These are phyloP conservation scores for Ariolimax columbianus DNA, from an alignment of 2,888 invertebrate genomes.

Conservation along the genomic window DNA sequence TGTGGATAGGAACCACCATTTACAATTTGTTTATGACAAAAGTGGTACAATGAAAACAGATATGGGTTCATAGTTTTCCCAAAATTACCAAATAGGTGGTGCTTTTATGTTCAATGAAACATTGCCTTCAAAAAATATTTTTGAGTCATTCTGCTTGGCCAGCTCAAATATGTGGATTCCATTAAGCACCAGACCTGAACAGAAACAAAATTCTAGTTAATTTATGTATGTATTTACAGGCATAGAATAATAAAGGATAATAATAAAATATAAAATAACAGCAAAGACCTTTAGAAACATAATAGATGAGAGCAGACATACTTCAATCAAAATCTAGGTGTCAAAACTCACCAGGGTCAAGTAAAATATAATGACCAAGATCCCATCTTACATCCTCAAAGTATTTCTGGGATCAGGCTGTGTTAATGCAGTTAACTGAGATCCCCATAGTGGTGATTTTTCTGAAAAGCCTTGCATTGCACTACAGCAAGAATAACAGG, in stretches of 20 bases:
- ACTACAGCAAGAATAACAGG: too few relatives aligned
- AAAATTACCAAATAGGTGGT: conserved; percentile 17
- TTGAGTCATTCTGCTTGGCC: conserved; percentile 87
- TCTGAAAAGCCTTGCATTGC: too few relatives aligned
- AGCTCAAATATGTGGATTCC: conserved; percentile 90
- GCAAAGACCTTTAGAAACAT: neutral
- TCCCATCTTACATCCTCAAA: too few relatives aligned
- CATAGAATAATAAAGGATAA: neutral
- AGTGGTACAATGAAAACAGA: neutral
- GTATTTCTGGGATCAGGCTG: too few relatives aligned
- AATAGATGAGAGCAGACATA: too few relatives aligned
- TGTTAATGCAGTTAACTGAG: too few relatives aligned
- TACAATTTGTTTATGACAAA: too few relatives aligned
- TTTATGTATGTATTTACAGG: neutral
- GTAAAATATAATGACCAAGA: too few relatives aligned
- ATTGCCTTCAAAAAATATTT: conserved; percentile 89
- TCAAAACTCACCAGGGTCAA: too few relatives aligned
- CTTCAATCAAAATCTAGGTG: too few relatives aligned
- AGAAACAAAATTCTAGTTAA: neutral
- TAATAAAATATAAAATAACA: neutral
- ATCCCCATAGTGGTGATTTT: too few relatives aligned
- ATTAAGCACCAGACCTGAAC: conserved; percentile 89
- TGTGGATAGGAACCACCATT: too few relatives aligned
- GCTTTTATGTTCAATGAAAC: conserved; percentile 79
- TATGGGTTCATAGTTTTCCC: neutral